Percentiles rank a stretch among this genome's conserved stretches.
These are phyloP conservation scores for Bombus polaris DNA, from an alignment of 1,140 invertebrate genomes.

Conservation along the genomic window DNA sequence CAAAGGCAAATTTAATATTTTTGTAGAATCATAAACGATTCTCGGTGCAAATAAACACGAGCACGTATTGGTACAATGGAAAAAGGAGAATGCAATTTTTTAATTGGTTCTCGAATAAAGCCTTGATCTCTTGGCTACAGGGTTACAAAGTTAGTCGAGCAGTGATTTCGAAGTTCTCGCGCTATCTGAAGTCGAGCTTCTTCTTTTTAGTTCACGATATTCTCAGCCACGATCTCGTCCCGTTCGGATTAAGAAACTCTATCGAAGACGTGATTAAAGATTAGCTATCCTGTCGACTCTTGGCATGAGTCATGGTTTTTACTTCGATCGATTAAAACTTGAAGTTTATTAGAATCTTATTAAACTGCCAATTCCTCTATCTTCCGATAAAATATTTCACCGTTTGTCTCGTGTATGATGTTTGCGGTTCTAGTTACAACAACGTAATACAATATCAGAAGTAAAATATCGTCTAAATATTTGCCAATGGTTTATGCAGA, in stretches of 20 bases:
- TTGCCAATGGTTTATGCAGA: neutral
- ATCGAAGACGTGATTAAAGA: conserved; percentile 68
- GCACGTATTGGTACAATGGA: neutral
- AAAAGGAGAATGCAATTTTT: conserved; percentile 49
- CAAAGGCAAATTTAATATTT: no score
- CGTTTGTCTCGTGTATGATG: no score
- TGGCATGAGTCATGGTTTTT: conserved; percentile 36
- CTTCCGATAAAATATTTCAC: conserved; percentile 24
- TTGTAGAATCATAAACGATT: no score
- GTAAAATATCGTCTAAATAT: neutral
- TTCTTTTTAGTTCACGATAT: conserved; percentile 60
- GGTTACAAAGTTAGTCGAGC: conserved; percentile 51
- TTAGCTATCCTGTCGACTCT: conserved; percentile 52
- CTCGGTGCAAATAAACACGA: no score
- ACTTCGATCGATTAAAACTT: conserved; percentile 63
- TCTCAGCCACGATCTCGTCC: conserved; percentile 46
- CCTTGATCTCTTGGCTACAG: conserved; percentile 28
- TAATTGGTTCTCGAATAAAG: conserved; percentile 60
- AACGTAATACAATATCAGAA: neutral
- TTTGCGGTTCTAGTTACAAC: neutral
- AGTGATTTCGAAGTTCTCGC: conserved; percentile 60
- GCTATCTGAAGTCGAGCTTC: conserved; percentile 49
- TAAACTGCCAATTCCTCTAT: conserved; percentile 45
- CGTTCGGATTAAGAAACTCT: conserved; percentile 66
- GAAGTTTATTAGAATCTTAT: conserved; percentile 58